Evolutionary conservation across 1,140 invertebrate species (phyloP).

Genomic region (Zaprionus vittiger): DNA sequence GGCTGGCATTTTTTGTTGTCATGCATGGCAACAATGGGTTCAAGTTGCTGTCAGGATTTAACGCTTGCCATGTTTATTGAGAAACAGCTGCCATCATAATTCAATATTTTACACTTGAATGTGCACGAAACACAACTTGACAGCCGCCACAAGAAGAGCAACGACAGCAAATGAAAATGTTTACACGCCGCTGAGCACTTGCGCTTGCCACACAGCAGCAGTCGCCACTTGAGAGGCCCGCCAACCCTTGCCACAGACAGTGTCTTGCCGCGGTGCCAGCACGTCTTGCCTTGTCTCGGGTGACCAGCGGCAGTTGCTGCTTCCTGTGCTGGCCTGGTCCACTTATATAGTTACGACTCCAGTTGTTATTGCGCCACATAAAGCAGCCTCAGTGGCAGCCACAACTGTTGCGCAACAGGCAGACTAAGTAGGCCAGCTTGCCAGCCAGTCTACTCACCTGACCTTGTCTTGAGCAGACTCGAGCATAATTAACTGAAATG

Average conservation of each 20-base stretch:
- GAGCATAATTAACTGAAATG: slow-evolving; percentile 43
- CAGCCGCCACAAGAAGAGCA: slow-evolving; percentile 44
- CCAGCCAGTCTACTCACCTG: neutral
- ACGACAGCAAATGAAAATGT: slow-evolving; percentile 70
- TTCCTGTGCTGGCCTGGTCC: neutral
- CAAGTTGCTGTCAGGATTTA: slow-evolving; percentile 78
- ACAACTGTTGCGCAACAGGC: slow-evolving; percentile 36
- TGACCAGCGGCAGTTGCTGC: slow-evolving; percentile 36
- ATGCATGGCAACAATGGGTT: slow-evolving; percentile 77
- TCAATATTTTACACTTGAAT: slow-evolving; percentile 82
- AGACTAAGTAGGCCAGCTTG: neutral
- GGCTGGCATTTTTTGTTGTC: slow-evolving; percentile 11
- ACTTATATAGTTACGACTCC: slow-evolving; percentile 23
- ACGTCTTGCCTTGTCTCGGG: slow-evolving; percentile 58
- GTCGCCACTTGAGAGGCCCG: slow-evolving; percentile 24
- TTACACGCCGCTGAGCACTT: slow-evolving; percentile 76
- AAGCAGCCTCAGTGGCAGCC: neutral
- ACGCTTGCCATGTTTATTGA: slow-evolving; percentile 74
- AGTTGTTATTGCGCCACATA: slow-evolving; percentile 30
- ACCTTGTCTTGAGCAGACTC: neutral
- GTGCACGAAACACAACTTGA: slow-evolving; percentile 76
- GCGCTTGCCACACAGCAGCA: slow-evolving; percentile 33
- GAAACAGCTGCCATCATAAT: slow-evolving; percentile 81
- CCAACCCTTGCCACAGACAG: slow-evolving; percentile 33
- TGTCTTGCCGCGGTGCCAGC: slow-evolving; percentile 46